Evolutionary conservation across 2,113 vertebrate species (phyloP).

Genomic region (Toxotes jaculatrix): DNA sequence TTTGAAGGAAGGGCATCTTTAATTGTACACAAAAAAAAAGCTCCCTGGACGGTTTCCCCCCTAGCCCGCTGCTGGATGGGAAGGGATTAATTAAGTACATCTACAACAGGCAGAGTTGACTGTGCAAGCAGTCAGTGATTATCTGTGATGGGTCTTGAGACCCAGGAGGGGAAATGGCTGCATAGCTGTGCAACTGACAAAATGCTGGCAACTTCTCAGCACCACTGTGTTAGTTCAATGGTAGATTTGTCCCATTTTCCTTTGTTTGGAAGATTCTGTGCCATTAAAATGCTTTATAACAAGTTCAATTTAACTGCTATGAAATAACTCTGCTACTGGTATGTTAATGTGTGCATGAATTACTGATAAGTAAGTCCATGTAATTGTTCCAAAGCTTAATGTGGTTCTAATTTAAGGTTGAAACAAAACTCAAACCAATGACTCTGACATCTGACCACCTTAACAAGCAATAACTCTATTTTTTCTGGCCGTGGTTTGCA

Average conservation of each 20-base stretch:
- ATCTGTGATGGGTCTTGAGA: conserved; percentile 63
- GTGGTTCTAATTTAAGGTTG: neutral
- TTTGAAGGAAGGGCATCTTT: conserved; percentile 67
- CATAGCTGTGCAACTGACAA: conserved; percentile 32
- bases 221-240: conserved; percentile 6
- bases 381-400: neutral
- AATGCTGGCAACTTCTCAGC: conserved; percentile 1
- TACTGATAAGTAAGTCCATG: neutral
- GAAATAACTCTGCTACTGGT: neutral
- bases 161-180: conserved; percentile 39
- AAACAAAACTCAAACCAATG: neutral
- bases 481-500: neutral
- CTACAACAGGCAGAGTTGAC: conserved; percentile 62
- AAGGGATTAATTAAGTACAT: conserved; percentile 78
- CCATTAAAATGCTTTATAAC: neutral
- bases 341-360: too few species aligned
- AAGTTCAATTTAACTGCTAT: neutral
- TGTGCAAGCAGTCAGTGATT: conserved; percentile 67
- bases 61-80: conserved; percentile 42
- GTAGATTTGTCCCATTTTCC: neutral
- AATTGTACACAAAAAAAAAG: conserved; percentile 73
- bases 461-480: neutral
- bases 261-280: neutral
- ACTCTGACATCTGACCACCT: neutral
- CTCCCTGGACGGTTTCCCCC: conserved; percentile 45